Base-by-base conservation (phyloP, 2,888 invertebrate genomes). In the Podotricha telesiphe region DNA sequence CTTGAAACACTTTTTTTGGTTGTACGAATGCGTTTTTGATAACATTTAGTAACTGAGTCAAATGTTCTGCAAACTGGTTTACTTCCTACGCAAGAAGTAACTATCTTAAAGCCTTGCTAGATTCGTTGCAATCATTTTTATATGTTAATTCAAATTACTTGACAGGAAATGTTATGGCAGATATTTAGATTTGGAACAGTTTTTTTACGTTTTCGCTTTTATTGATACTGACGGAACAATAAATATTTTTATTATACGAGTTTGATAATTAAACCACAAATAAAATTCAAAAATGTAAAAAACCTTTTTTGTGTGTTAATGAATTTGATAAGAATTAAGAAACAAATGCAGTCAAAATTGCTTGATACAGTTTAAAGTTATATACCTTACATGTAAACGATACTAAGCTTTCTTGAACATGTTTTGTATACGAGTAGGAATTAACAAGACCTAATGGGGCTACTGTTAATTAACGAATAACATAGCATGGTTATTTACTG, bases 381-480 rank as follows among this genome's bases (percentile, higher is more conserved):
- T 50, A 6, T 50, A 22, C 11, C 13, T 11, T 20, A 59, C 45
- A 11, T 17, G 5, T 22, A 42, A 11, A 42, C 42, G n/a, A 10
- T 59, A n/a, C n/a, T 17, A 17, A 37, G 34, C n/a, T 59, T 28
- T 10, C 42, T 45, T 59, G 8, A 45, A 59, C 62, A 59, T 62
- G 48, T 48, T 34, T 47, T 62, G 47, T 37, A 48, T 48, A 0
- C 11, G 55, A 55, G 17, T 37, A 62, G 15, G 34, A 37, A 62
- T 48, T 50, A 62, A 34, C 62, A 34, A 19, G 28, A 62, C 15
- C 62, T 62, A 48, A 62, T 62, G 62, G 62, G 48, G 53, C 61
- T 55, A 53, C 48, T 66, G 61, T 62, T 63, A 65, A 68, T 65
- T 68, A 71, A 68, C 63, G 50, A 62, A 55, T 68, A 65, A 62